phyloP scores from a whole-genome alignment of 2,888 invertebrate genomes.

The Nymphalis polychloros region DNA sequence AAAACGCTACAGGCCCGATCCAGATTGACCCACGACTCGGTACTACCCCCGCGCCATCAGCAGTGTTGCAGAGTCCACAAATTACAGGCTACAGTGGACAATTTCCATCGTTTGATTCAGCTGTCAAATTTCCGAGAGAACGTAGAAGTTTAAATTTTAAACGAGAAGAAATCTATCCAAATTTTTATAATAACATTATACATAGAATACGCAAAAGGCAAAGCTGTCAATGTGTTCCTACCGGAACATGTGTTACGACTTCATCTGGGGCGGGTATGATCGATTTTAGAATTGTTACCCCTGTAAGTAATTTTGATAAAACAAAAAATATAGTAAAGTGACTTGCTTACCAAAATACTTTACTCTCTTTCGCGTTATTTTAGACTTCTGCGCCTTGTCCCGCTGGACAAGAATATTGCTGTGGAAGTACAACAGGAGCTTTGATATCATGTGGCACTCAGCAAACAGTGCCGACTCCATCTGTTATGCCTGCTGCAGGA shows the following conservation, averaged over 20 bases:
- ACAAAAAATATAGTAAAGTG: not conserved
- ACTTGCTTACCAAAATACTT: not conserved
- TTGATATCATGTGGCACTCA: constrained; percentile 71
- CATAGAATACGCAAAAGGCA: constrained; percentile 67
- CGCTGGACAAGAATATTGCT: constrained; percentile 71
- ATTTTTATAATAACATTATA: constrained; percentile 37
- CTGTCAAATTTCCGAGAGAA: constrained; percentile 71
- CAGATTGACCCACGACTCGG: constrained; percentile 76
- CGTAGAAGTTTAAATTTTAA: constrained; percentile 49
- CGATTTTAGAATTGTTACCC: constrained; percentile 83
- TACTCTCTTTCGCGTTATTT: constrained; percentile 9
- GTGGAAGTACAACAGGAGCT: constrained; percentile 48
- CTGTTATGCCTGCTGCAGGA: constrained; percentile 68
- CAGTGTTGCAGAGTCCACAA: constrained; percentile 57
- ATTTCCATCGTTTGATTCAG: constrained; percentile 57
- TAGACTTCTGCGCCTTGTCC: constrained; percentile 51
- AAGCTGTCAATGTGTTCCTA: constrained; percentile 67
- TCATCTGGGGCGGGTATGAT: constrained; percentile 81
- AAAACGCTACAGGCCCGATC: constrained; percentile 66
- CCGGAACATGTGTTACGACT: constrained; percentile 60
- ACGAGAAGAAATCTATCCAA: constrained; percentile 10
- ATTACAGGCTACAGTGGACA: constrained; percentile 63
- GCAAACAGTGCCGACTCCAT: constrained; percentile 59
- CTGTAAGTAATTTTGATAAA: constrained; percentile 63
- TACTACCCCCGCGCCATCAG: constrained; percentile 63